Evolutionary conservation across 2,797 vertebrate species (phyloP), one percentile per base, ranked within the genome.

Genomic region (Semaprochilodus insignis): DNA sequence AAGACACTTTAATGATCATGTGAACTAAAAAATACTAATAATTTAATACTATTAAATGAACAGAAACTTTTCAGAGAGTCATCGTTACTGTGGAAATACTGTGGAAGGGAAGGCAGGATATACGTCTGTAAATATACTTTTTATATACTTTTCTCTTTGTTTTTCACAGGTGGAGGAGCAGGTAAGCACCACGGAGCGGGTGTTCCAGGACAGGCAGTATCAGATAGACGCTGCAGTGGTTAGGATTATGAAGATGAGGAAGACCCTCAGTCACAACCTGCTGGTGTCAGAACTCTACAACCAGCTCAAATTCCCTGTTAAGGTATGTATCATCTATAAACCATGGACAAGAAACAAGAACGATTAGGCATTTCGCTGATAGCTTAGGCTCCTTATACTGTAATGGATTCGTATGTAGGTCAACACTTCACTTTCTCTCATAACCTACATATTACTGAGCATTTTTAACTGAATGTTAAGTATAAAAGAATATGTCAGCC

Each of bases 181-280:
- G 93, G 97, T 96, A 89, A 99, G 97, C 90, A 99, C 98, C 90
- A 99, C 97, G 54, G 98, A 99, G 86, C 90, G 98, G 83, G 98
- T 99, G 79, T 99, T 99, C 91, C 98, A 99, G 92, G 98, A 99
- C 90, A 95, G 98, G 80, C 98, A 99, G 82, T 99, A 99, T 94
- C 98, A 99, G 93, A 99, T 99, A 0, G 98, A 99, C 36, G 98
- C 98, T 4, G 98, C 98, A 63, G 99, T 99, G 31, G 98, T 99
- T 79, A 93, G 98, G 80, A 99, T 99, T 91, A 99, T 99, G 98
- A 99, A 99, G 91, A 99, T 99, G 98, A 97, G 98, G 89, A 99
- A 99, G 91, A 97, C 97, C 0, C 94, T 99, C 91, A 99, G 96
- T 91, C 98, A 99, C 87, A 99, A 99, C 91, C 95, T 99, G 77